Evolutionary conservation across 2,797 vertebrate species (phyloP).

Genomic region (Anguilla obscura): DNA sequence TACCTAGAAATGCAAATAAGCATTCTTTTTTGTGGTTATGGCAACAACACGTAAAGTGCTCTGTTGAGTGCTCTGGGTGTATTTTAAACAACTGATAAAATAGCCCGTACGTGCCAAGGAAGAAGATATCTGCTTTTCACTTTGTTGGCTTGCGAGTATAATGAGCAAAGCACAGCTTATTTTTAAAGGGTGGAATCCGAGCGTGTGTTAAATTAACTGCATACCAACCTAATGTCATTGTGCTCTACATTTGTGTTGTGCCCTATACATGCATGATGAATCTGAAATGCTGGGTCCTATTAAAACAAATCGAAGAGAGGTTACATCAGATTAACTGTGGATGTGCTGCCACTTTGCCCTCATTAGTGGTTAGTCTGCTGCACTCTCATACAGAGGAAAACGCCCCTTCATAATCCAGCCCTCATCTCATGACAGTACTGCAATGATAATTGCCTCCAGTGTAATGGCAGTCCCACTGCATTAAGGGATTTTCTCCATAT

Average conservation of each 20-base stretch:
- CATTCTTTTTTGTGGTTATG: slow-evolving; percentile 46
- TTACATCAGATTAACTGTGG: not conserved
- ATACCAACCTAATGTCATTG: not conserved
- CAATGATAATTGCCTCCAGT: not conserved
- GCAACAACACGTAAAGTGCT: slow-evolving; percentile 51
- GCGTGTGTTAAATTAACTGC: not conserved
- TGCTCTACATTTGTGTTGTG: not conserved
- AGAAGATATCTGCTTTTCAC: slow-evolving; percentile 24
- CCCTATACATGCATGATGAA: not conserved
- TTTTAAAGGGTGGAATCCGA: not conserved
- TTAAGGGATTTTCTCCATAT: slow-evolving; percentile 19
- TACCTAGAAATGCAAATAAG: slow-evolving; percentile 50
- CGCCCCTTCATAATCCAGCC: not conserved
- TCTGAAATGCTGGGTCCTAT: slow-evolving; percentile 10
- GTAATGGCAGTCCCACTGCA: not conserved
- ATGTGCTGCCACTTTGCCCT: slow-evolving; percentile 13
- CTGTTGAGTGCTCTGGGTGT: slow-evolving; percentile 45
- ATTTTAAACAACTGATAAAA: slow-evolving; percentile 47
- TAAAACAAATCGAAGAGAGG: not conserved
- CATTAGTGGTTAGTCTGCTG: not conserved
- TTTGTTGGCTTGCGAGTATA: slow-evolving; percentile 7
- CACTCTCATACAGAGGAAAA: not conserved
- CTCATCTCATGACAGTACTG: not conserved
- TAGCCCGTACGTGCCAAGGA: slow-evolving; percentile 21
- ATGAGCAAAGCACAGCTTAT: not conserved